phyloP scores from a whole-genome alignment of 1,140 invertebrate species.

The Heliconius eleuchia region DNA sequence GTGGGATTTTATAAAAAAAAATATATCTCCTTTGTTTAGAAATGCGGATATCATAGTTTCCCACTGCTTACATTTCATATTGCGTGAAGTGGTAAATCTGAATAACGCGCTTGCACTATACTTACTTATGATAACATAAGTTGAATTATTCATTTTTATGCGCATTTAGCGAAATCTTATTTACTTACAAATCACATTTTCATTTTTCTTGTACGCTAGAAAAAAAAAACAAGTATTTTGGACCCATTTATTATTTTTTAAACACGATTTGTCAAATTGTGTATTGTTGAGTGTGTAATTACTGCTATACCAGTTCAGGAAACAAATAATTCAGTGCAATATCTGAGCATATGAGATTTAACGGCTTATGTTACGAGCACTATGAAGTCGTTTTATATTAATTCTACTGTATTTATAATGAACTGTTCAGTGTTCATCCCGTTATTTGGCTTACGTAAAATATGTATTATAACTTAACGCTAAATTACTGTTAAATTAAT shows the following conservation, averaged over 20 bases:
- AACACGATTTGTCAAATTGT: too few relatives aligned
- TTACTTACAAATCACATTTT: constrained; percentile 13
- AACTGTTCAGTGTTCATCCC: neutral
- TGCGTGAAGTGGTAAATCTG: constrained; percentile 54
- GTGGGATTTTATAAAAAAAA: constrained; percentile 21
- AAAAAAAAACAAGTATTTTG: too few relatives aligned
- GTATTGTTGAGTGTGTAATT: too few relatives aligned
- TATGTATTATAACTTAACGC: neutral
- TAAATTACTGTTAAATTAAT: neutral
- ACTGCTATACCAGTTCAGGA: neutral
- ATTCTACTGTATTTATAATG: constrained; percentile 18
- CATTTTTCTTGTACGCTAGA: too few relatives aligned
- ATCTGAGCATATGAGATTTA: constrained; percentile 4
- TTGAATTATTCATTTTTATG: constrained; percentile 36
- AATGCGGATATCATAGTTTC: constrained; percentile 48
- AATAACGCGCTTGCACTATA: constrained; percentile 44
- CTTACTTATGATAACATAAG: constrained; percentile 37
- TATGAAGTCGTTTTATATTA: neutral
- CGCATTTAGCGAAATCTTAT: neutral
- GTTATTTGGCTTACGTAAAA: neutral
- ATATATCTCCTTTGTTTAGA: constrained; percentile 36
- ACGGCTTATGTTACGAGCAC: constrained; percentile 2
- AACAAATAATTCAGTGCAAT: constrained; percentile 1
- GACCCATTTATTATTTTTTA: too few relatives aligned
- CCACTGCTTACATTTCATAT: constrained; percentile 54